These are phyloP conservation scores for Planiliza haematocheilus DNA, from an alignment of 2,113 vertebrate species.

Conservation along the genomic window DNA sequence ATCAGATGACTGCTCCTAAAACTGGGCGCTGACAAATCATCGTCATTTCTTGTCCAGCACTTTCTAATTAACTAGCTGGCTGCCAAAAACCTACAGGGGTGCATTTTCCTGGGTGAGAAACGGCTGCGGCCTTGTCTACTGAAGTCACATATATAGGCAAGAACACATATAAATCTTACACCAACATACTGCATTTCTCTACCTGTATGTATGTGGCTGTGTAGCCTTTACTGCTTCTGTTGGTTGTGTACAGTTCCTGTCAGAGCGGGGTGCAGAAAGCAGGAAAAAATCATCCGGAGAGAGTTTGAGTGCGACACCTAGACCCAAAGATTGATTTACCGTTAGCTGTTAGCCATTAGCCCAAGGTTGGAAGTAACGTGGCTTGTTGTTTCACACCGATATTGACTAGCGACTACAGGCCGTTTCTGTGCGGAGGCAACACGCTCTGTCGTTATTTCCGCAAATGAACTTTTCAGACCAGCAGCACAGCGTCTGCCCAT, in stretches of 20 bases:
- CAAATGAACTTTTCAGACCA: not conserved
- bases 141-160: conserved; percentile 39
- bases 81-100: conserved; percentile 27
- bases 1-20: too few relatives aligned
- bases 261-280: conserved; percentile 29
- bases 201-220: conserved; percentile 39
- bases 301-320: conserved; percentile 32
- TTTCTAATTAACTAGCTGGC: not conserved
- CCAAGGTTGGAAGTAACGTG: too few relatives aligned
- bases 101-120: conserved; percentile 16
- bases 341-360: conserved; percentile 40
- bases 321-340: conserved; percentile 48
- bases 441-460: not conserved
- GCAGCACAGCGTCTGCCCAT: not conserved
- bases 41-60: not conserved
- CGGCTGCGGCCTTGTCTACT: conserved; percentile 37
- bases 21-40: not conserved
- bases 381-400: not conserved
- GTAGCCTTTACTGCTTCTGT: conserved; percentile 26
- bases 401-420: not conserved
- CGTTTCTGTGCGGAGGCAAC: not conserved
- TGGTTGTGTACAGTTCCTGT: conserved; percentile 42
- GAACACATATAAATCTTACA: conserved; percentile 41
- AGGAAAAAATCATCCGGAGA: conserved; percentile 50
- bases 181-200: conserved; percentile 48